phyloP scores from a whole-genome alignment of 1,140 invertebrate genomes.

The Nasonia vitripennis region DNA sequence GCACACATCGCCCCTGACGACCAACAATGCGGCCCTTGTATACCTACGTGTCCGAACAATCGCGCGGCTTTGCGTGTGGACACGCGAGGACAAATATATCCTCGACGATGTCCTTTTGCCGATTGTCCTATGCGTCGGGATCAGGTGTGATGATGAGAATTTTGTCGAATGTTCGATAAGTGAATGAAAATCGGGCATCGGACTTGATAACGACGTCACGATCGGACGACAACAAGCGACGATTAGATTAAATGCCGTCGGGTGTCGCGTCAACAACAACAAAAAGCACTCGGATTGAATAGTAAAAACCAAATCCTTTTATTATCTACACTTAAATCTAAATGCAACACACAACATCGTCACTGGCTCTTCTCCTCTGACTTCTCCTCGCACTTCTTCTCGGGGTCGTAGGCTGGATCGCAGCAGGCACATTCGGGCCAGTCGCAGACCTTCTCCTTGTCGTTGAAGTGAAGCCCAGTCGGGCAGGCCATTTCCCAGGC shows the following conservation, averaged over 20 bases:
- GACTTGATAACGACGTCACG: no score
- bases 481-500: constrained; percentile 75
- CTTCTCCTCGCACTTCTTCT: neutral
- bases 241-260: no score
- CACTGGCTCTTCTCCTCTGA: neutral
- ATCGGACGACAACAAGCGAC: no score
- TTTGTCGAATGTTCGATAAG: no score
- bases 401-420: neutral
- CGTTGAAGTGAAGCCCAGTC: constrained; percentile 76
- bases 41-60: neutral
- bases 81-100: neutral
- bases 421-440: constrained; percentile 63
- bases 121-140: neutral
- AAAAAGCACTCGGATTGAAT: no score
- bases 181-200: no score
- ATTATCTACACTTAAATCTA: neutral
- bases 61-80: neutral
- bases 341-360: neutral
- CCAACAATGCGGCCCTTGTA: neutral
- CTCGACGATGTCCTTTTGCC: neutral
- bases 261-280: no score
- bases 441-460: constrained; percentile 75
- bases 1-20: neutral
- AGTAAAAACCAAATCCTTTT: neutral
- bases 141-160: neutral